Evolutionary conservation across 2,888 invertebrate species (phyloP).

Genomic region (Tenthredo mesomela): DNA sequence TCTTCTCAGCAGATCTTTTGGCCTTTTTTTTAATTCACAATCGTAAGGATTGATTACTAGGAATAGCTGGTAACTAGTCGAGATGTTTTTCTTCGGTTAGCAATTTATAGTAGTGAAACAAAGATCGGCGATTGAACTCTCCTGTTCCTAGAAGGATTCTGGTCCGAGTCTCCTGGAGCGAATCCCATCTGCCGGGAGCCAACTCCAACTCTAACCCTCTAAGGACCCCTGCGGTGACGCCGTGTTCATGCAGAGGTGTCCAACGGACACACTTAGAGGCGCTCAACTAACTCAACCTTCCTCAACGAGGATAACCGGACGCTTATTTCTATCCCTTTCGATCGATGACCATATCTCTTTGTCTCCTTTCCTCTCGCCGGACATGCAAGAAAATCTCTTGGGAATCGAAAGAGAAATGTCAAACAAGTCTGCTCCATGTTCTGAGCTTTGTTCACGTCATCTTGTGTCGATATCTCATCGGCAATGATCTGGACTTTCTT

Average conservation of each 20-base stretch:
- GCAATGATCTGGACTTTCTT: not conserved
- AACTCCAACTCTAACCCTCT: constrained; percentile 4
- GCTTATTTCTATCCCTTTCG: constrained; percentile 11
- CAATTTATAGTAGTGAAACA: constrained; percentile 44
- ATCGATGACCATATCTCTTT: constrained; percentile 10
- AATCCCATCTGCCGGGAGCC: constrained; percentile 56
- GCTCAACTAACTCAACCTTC: constrained; percentile 34
- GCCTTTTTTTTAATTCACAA: not conserved
- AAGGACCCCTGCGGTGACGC: constrained; percentile 41
- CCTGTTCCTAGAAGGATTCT: constrained; percentile 44
- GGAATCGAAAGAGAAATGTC: constrained; percentile 32
- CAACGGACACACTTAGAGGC: constrained; percentile 48
- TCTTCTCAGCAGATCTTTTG: not conserved
- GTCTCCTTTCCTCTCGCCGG: not conserved
- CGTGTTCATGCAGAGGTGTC: constrained; percentile 46
- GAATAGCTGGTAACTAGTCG: not conserved
- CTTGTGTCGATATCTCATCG: constrained; percentile 14
- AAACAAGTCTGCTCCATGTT: constrained; percentile 23
- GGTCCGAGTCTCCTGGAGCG: constrained; percentile 55
- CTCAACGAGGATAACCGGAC: constrained; percentile 9
- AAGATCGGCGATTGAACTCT: constrained; percentile 43
- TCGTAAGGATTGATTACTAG: not conserved
- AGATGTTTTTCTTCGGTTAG: not conserved
- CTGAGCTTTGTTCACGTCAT: not conserved
- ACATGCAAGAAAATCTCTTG: constrained; percentile 20